Percentiles rank a stretch among this genome's conserved stretches.
Evolutionary conservation across 2,888 invertebrate species (phyloP).

Genomic region (Phlogophora meticulosa): DNA sequence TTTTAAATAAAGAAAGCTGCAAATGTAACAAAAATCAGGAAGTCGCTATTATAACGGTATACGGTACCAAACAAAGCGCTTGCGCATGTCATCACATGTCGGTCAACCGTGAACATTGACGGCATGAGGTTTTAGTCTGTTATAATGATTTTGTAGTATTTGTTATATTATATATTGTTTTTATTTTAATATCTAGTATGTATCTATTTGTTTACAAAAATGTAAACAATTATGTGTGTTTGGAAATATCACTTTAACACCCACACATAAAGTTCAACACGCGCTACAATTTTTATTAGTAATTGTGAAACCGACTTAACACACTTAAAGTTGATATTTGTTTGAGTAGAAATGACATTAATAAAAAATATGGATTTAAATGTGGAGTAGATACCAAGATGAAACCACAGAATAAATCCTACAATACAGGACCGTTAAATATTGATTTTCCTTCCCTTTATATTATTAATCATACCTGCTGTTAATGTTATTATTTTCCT

Average conservation of each 20-base stretch:
- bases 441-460: slow-evolving; percentile 26
- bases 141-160: neutral
- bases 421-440: neutral
- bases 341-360: no score
- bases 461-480: slow-evolving; percentile 1
- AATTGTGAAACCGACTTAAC: no score
- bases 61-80: slow-evolving; percentile 33
- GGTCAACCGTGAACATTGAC: slow-evolving; percentile 28
- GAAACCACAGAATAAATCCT: neutral
- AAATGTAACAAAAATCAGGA: slow-evolving; percentile 50
- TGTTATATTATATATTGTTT: neutral
- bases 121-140: neutral
- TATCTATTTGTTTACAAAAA: no score
- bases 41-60: slow-evolving; percentile 9
- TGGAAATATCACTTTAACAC: no score
- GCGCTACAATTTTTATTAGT: no score
- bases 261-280: no score
- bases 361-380: no score
- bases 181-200: no score
- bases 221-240: no score
- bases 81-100: slow-evolving; percentile 14
- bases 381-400: no score
- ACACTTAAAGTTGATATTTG: no score
- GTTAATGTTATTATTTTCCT: slow-evolving; percentile 8
- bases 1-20: slow-evolving; percentile 44